Evolutionary conservation across 2,797 vertebrate species (phyloP).

Genomic region (Pempheris klunzingeri): DNA sequence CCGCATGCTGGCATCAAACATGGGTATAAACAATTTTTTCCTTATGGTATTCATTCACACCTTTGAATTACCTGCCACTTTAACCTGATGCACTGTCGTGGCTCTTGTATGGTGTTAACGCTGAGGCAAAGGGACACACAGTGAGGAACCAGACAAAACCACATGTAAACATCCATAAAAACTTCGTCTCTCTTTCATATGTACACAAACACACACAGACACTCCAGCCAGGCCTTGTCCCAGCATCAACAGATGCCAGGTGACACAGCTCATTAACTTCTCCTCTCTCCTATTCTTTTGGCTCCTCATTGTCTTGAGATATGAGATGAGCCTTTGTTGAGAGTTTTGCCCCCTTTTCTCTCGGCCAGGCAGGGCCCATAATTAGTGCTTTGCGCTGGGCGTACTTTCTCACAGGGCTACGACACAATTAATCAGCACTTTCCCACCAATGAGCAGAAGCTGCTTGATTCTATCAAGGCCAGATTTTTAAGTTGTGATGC

Average conservation of each 20-base stretch:
- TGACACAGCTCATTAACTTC: constrained; percentile 87
- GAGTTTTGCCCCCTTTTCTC: constrained; percentile 84
- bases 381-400: constrained; percentile 88
- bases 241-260: constrained; percentile 84
- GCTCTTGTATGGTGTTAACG: neutral
- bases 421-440: constrained; percentile 90
- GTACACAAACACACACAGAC: constrained; percentile 50
- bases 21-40: neutral
- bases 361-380: constrained; percentile 82
- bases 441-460: constrained; percentile 87
- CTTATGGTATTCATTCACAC: neutral
- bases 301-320: constrained; percentile 89
- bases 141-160: neutral
- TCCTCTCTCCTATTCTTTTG: constrained; percentile 83
- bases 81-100: neutral
- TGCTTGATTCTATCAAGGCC: constrained; percentile 83
- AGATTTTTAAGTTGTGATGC: constrained; percentile 73
- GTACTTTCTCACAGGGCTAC: constrained; percentile 90
- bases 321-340: constrained; percentile 90
- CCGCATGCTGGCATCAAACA: neutral
- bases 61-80: neutral
- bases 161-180: constrained; percentile 46
- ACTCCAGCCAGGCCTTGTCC: constrained; percentile 64
- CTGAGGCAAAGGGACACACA: neutral
- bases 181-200: constrained; percentile 38